These are phyloP conservation scores for Drosophila navojoa DNA, from an alignment of 1,140 invertebrate species.

Conservation along the genomic window DNA sequence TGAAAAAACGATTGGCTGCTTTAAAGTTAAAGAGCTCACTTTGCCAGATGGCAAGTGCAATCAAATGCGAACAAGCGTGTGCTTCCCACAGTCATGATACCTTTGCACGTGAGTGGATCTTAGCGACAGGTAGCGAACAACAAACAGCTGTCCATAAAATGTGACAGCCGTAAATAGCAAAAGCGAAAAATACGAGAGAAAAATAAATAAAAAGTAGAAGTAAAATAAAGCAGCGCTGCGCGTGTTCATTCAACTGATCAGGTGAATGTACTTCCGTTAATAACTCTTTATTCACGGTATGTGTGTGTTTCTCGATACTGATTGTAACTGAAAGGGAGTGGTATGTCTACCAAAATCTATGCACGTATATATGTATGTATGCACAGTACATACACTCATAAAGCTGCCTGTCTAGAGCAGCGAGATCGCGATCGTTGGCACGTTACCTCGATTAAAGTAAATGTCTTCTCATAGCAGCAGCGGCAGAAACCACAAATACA, in stretches of 20 bases:
- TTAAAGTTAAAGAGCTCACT: slow-evolving; percentile 6
- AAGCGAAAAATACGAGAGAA: slow-evolving; percentile 49
- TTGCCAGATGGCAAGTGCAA: slow-evolving; percentile 58
- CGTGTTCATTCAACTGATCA: slow-evolving; percentile 80
- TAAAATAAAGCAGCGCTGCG: slow-evolving; percentile 44
- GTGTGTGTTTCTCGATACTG: slow-evolving; percentile 21
- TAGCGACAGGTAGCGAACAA: slow-evolving; percentile 24
- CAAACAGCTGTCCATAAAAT: slow-evolving; percentile 58
- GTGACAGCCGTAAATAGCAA: slow-evolving; percentile 62
- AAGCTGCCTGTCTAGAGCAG: slow-evolving; percentile 22
- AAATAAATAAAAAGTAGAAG: slow-evolving; percentile 58
- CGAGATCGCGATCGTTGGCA: slow-evolving; percentile 60
- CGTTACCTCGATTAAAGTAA: slow-evolving; percentile 76
- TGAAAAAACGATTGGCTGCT: slow-evolving; percentile 25
- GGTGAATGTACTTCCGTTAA: slow-evolving; percentile 80
- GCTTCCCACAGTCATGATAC: slow-evolving; percentile 50
- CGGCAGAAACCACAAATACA: slow-evolving; percentile 22
- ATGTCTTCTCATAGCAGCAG: slow-evolving; percentile 34
- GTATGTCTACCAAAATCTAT: slow-evolving; percentile 15
- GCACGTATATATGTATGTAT: background rate
- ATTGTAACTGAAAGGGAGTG: slow-evolving; percentile 62
- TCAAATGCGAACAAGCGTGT: slow-evolving; percentile 80
- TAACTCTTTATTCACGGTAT: slow-evolving; percentile 51
- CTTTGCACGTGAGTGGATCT: slow-evolving; percentile 68
- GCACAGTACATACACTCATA: background rate